Base-by-base conservation (phyloP, 37 sponge, comb jelly and placozoan species). In the Halisarca cf. caerulea region DNA sequence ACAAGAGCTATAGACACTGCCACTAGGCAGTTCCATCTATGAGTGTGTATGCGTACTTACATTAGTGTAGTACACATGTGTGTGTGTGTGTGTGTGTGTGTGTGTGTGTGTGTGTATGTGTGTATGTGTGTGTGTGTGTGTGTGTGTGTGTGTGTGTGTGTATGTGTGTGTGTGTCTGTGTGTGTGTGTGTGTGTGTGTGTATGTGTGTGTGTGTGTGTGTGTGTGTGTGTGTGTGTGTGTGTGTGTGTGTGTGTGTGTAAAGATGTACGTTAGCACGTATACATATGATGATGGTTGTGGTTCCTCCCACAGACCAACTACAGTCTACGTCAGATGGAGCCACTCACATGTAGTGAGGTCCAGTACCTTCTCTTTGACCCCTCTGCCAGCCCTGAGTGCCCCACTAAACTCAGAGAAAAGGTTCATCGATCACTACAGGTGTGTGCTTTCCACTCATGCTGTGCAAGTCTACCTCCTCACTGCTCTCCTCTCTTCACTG, bases 401-500 rank as follows among this genome's bases (percentile, higher is more conserved):
- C 9, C 11, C 51, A 47, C 9, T 47, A 6, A 47, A 47, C 80
- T 93, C 68, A 93, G 86, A 60, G 21, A 11, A 33, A 93, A 93
- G 64, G 90, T 93, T 35, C 84, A 90, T 58, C 88, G 83, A 23
- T 80, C 84, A 2, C 85, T 93, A 20, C 86, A 92, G 83, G 93
- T 90, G 30, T 34, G 11, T 68, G 35, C 3, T 25, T 17, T 30
- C 15, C 34, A 30, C 69, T 62, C 15, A 6, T 62, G 30, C 15
- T 27, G 30, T 23, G 11, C 23, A 30, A 7, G 30, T 7, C 64
- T 68, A 28, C 33, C 69, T 34, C 2, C 4, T 34, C 35, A 3
- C 2, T 34, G 11, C n/a, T n/a, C n/a, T n/a, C n/a, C n/a, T n/a
- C n/a, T n/a, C n/a, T n/a, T n/a, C n/a, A n/a, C n/a, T n/a, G n/a